phyloP scores from a whole-genome alignment of 2,888 invertebrate genomes.

The Tiliacea citrago region DNA sequence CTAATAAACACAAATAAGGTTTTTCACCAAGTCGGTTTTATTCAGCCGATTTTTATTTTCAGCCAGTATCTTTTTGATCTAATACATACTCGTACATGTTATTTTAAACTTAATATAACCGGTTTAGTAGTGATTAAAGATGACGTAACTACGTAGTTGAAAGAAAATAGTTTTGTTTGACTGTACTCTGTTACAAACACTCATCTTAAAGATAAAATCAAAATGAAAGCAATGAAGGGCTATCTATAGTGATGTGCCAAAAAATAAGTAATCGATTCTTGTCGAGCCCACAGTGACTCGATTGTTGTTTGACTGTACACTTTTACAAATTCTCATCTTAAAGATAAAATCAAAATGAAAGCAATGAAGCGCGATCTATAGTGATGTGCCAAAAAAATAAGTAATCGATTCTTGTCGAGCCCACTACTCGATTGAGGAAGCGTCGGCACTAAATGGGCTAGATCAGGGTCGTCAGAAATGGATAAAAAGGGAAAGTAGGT shows the following conservation, averaged over 20 bases:
- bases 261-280: conserved; percentile 41
- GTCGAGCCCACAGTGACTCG: conserved; percentile 23
- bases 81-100: no score
- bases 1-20: no score
- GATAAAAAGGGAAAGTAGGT: not conserved
- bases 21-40: no score
- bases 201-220: conserved; percentile 15
- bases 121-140: no score
- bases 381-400: conserved; percentile 39
- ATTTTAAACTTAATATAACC: no score
- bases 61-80: no score
- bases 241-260: conserved; percentile 32
- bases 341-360: no score
- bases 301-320: no score
- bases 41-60: no score
- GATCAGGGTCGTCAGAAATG: conserved; percentile 31
- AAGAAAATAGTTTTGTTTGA: no score
- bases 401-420: conserved; percentile 38
- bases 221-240: conserved; percentile 26
- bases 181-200: not conserved
- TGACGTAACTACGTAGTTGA: no score
- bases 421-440: conserved; percentile 39
- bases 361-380: conserved; percentile 30
- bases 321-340: no score
- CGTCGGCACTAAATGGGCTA: conserved; percentile 29